Percentiles rank a stretch among this genome's conserved stretches.
phyloP scores from a whole-genome alignment of 92 coral and sea anemone species.

The Zoanthus gigantus region DNA sequence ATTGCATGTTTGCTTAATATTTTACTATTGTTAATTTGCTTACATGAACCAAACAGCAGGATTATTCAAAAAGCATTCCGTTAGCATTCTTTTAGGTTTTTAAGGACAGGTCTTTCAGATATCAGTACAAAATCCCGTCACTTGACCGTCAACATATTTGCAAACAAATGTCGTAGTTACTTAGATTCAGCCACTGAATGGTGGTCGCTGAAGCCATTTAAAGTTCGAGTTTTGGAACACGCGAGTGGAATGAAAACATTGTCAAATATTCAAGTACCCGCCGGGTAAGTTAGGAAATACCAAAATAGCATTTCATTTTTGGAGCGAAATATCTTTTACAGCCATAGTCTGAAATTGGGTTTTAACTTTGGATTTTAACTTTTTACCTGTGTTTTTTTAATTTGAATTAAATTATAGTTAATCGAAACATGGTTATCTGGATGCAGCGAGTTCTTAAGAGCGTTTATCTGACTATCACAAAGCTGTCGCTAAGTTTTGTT shows the following conservation, averaged over 20 bases:
- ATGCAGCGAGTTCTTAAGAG: background rate
- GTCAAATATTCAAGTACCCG: constrained; percentile 30
- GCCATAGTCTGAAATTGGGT: background rate
- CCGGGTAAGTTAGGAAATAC: constrained; percentile 8
- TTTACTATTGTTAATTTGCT: constrained; percentile 32
- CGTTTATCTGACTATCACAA: background rate
- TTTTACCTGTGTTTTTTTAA: background rate
- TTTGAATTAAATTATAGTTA: background rate
- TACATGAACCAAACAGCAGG: constrained; percentile 46
- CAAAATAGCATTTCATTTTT: background rate
- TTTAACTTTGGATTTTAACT: too few species aligned
- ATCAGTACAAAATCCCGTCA: background rate
- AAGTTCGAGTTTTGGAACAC: constrained; percentile 2
- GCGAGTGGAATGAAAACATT: constrained; percentile 42
- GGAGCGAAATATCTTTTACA: background rate
- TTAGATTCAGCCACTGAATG: background rate
- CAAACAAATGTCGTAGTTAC: background rate
- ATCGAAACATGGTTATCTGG: background rate
- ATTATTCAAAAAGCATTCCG: constrained; percentile 18
- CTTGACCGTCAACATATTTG: background rate
- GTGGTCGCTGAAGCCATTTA: background rate
- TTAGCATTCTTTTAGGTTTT: background rate
- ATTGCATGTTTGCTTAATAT: constrained; percentile 15
- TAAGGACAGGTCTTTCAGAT: background rate
- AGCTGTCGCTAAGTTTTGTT: background rate